These are phyloP conservation scores for Petroica traversi DNA, from an alignment of 2,113 vertebrate genomes.

Conservation along the genomic window DNA sequence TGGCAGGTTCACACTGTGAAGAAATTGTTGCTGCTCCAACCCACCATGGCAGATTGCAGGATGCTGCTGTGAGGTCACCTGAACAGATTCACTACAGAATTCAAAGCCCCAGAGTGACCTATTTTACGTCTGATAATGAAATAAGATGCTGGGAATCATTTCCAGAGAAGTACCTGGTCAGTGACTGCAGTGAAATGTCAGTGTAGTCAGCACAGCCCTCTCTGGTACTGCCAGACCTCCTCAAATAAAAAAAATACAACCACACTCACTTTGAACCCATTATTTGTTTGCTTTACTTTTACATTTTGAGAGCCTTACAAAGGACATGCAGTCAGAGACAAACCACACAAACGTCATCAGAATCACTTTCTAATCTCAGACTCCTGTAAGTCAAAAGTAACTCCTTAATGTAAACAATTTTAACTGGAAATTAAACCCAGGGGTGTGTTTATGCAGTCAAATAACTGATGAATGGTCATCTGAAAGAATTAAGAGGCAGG, in stretches of 20 bases:
- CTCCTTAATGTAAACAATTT: neutral
- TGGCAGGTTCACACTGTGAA: constrained; percentile 8
- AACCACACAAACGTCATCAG: neutral
- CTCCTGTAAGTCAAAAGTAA: neutral
- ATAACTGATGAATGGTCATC: neutral
- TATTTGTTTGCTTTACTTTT: neutral
- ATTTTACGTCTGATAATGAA: constrained; percentile 9
- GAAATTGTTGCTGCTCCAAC: constrained; percentile 52
- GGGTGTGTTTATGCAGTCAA: neutral
- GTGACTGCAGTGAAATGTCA: neutral
- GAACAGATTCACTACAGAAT: neutral
- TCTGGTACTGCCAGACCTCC: neutral
- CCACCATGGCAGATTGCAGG: neutral
- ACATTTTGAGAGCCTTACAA: neutral
- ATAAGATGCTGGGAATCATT: neutral
- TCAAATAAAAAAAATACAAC: neutral
- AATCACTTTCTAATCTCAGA: neutral
- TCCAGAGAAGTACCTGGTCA: neutral
- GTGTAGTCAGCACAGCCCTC: neutral
- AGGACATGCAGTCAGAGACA: neutral
- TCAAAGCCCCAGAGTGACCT: constrained; percentile 44
- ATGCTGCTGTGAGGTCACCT: constrained; percentile 59
- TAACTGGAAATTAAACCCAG: neutral
- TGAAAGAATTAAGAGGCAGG: neutral
- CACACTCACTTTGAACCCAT: neutral